Conservation (phyloP, 2,797 vertebrate genomes). For the Triplophysa bombifrons region DNA sequence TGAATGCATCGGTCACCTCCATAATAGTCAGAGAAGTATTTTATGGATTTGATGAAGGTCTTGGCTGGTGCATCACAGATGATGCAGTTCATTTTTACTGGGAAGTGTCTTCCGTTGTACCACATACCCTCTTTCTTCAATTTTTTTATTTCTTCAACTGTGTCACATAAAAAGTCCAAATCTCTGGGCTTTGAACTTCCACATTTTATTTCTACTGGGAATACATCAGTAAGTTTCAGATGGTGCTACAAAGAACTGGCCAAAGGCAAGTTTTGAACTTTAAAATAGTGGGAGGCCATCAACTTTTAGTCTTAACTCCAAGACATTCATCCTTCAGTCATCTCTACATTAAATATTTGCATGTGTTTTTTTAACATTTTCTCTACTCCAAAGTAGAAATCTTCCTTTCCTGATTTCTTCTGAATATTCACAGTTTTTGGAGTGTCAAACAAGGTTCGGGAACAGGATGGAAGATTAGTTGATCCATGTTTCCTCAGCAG, state of each 20-base stretch:
- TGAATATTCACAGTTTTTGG: constrained; percentile 10
- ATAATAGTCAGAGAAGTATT: background rate
- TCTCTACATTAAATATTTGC: background rate
- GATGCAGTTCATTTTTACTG: background rate
- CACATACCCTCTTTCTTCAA: background rate
- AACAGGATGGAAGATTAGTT: background rate
- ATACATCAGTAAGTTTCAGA: background rate
- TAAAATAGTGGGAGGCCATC: background rate
- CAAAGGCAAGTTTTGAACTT: background rate
- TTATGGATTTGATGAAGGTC: background rate
- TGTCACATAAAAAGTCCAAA: background rate
- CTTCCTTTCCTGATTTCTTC: background rate
- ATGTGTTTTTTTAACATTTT: background rate
- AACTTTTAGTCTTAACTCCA: background rate
- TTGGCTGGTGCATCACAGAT: constrained; percentile 10
- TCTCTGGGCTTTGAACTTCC: background rate
- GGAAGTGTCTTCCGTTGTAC: constrained; percentile 1
- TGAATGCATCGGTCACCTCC: background rate
- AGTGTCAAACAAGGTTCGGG: background rate
- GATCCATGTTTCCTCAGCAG: background rate
- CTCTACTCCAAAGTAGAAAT: constrained; percentile 4
- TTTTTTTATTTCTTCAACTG: background rate
- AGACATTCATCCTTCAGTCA: background rate
- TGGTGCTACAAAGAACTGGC: no score
- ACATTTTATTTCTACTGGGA: background rate